Percentiles rank a stretch among this genome's conserved stretches.
Evolutionary conservation across 1,140 invertebrate genomes (phyloP).

Genomic region (Cardiocondyla obscurior): DNA sequence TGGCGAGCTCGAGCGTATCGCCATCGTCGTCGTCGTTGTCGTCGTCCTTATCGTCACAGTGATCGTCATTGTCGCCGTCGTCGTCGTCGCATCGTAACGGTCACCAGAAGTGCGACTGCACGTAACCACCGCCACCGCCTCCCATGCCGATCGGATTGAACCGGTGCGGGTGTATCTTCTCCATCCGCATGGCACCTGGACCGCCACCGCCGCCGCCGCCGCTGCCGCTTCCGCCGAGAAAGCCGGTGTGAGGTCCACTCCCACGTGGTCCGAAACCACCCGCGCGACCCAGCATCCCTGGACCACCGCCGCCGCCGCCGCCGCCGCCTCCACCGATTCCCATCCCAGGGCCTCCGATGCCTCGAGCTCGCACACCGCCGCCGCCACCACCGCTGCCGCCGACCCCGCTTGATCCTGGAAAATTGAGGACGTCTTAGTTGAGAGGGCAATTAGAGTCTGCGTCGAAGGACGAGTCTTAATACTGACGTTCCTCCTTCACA

Average conservation of each 20-base stretch:
- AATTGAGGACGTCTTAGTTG: slow-evolving; percentile 28
- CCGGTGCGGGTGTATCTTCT: slow-evolving; percentile 83
- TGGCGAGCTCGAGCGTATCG: not conserved
- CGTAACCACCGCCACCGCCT: slow-evolving; percentile 79
- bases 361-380: slow-evolving; percentile 3
- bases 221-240: slow-evolving; percentile 76
- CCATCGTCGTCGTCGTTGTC: slow-evolving; percentile 3
- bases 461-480: not conserved
- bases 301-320: slow-evolving; percentile 70
- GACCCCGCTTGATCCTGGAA: slow-evolving; percentile 25
- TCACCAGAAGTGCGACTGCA: slow-evolving; percentile 83
- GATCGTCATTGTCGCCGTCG: not conserved
- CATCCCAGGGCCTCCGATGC: slow-evolving; percentile 29
- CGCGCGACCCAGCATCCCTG: slow-evolving; percentile 75
- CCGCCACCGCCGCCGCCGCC: slow-evolving; percentile 78
- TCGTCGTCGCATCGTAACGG: slow-evolving; percentile 43
- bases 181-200: slow-evolving; percentile 83
- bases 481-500: not conserved
- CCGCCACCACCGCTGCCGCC: not conserved
- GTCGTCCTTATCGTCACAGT: not conserved
- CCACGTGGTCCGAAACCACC: slow-evolving; percentile 66
- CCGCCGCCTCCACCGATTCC: slow-evolving; percentile 63
- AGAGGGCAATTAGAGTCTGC: not conserved
- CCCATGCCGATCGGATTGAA: slow-evolving; percentile 83
- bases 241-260: slow-evolving; percentile 66